These are phyloP conservation scores for Patella vulgata DNA, from an alignment of 1,140 invertebrate species.

Conservation along the genomic window DNA sequence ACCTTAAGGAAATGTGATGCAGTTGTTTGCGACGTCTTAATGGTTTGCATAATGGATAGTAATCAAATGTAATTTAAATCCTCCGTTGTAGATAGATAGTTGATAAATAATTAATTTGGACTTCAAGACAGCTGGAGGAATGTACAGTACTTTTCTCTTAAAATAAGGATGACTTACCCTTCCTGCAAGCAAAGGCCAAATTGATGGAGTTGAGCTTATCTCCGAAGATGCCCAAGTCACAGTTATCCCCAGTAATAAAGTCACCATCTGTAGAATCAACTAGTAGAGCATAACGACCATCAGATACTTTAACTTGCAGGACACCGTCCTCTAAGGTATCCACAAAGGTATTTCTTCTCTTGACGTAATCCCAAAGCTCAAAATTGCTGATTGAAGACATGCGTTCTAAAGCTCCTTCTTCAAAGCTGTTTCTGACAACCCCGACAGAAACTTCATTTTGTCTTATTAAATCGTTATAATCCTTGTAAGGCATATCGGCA, in stretches of 20 bases:
- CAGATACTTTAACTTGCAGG: constrained; percentile 72
- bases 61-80: too few relatives aligned
- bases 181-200: constrained; percentile 80
- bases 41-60: too few relatives aligned
- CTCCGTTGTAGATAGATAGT: too few relatives aligned
- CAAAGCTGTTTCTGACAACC: constrained; percentile 1
- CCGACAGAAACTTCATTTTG: constrained; percentile 8
- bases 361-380: constrained; percentile 2
- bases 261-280: constrained; percentile 94
- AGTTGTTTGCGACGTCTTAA: too few relatives aligned
- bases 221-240: constrained; percentile 74
- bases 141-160: too few relatives aligned
- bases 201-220: constrained; percentile 87
- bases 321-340: constrained; percentile 83
- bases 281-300: constrained; percentile 87
- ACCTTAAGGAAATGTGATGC: too few relatives aligned
- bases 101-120: too few relatives aligned
- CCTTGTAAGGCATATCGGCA: constrained; percentile 39
- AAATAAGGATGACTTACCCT: background rate
- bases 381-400: background rate
- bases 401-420: background rate
- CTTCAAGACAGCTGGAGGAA: too few relatives aligned
- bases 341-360: constrained; percentile 71
- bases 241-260: constrained; percentile 88
- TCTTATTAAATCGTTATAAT: constrained; percentile 20